Base-by-base conservation (phyloP, 1,140 invertebrate genomes). In the Listronotus oregonensis region DNA sequence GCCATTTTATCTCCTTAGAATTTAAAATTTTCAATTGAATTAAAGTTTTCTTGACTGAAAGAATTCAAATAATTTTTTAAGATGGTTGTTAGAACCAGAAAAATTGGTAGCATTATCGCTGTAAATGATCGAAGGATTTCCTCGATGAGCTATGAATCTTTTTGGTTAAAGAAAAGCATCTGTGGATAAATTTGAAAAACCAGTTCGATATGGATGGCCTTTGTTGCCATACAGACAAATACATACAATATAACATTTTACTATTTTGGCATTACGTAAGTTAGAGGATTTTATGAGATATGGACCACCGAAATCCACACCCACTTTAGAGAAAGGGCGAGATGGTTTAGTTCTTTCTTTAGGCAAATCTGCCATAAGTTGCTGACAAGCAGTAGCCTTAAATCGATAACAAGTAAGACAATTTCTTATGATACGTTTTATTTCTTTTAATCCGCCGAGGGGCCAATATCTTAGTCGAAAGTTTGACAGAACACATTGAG, bases 131-230 rank as follows among this genome's bases (percentile, higher is more conserved):
- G 43, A 27, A 27, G 21, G 21, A 27, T 5, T 27, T 27, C 21
- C 21, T 27, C 21, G 21, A 27, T 5, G 21, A 27, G 21, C 21
- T 27, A 27, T 27, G 21, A 27, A 27, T 27, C 21, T 27, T 14
- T 76, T 49, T 1, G 82, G 51, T 37, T 70, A 69, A 14, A 82
- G 47, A 54, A 80, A 81, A 0, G 71, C 71, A 27, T 78, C 72
- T 0, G 79, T 79, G 2, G 72, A 62, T 5, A 83, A 55, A 5
- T 69, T 72, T 10, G 70, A 66, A n/a, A n/a, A 0, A 73, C 77
- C 0, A 80, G n/a, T 59, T 83, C 81, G 1, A 83, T 17, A 60
- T 84, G 81, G 1, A 83, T 69, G 0, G 80, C 81, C 56, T 80
- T 69, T 6, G 73, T 77, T 44, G 56, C 73, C 42, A 69, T 44